Base-by-base conservation (phyloP, 2,113 vertebrate species). In the Prochilodus magdalenae region DNA sequence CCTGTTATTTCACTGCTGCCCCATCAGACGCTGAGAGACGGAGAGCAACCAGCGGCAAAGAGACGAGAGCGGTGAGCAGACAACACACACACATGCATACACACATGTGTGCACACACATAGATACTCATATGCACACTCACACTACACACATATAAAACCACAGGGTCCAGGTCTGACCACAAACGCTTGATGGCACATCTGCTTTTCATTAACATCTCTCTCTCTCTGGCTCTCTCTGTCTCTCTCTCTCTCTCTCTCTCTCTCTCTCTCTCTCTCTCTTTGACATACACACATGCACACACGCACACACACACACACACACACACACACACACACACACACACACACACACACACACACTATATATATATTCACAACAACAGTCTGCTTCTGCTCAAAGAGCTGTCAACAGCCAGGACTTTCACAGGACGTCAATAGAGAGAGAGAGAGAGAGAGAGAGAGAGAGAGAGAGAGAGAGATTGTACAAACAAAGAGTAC, bases 151-250 rank as follows among this genome's bases (percentile, higher is more conserved):
- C 75, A 80, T 24, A 49, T 71, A 75, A 36, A 75, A 55, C 63
- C 77, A 33, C 24, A 67, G 80, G 63, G 47, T 74, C 74, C n/a
- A 49, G 57, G 53, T 29, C 79, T 81, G 74, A 82, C 70, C 65
- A 29, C 70, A 70, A 77, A 62, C 53, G 63, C 62, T 81, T 70
- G 57, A 59, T 82, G 79, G 49, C 81, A 88, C 87, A 88, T 88
- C 85, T 86, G 87, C 72, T 87, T 77, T 83, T 85, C 53, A 87
- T 87, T 87, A 85, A 73, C 53, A 74, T 83, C 72, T 60, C 53
- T 71, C 65, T 30, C 70, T 47, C 55, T 65, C 66, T 66, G 36
- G 11, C 16, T 26, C 65, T 22, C 63, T 20, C 44, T 24, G 36
- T 36, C 40, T 57, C 24, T n/a, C 47, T 44, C 49, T 69, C 62